Base-by-base conservation (phyloP, 1,140 invertebrate genomes). In the Rhyacophila brunnea region DNA sequence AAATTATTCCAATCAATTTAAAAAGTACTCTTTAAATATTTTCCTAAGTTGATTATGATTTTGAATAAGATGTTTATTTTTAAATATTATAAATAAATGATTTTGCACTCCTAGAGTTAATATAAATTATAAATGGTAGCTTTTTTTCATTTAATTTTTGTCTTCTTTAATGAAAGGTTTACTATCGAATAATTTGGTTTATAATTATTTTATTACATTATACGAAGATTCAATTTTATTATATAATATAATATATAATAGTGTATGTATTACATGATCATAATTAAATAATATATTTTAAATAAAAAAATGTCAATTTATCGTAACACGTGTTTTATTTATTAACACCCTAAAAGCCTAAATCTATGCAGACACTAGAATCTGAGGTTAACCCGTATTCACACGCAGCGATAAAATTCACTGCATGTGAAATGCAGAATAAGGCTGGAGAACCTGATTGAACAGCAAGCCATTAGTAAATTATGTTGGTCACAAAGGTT, bases 281-380 rank as follows among this genome's bases (percentile, higher is more conserved):
- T 47, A 45, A 58, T 58, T 50, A 35, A 50, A 58, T 58, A 58
- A 58, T 58, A 50, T 50, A 58, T 58, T 58, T 58, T 58, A 58
- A 58, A 58, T 58, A 58, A 50, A 58, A 50, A 28, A 28, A 28
- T 28, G 23, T 28, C 23, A 28, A 28, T 28, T 28, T 28, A 28
- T 28, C 9, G 23, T 28, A 28, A 28, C 23, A 28, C 4, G 3
- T 28, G 23, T 28, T 28, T 28, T 28, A 28, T 28, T 28, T 28
- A 28, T 28, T 7, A 35, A 35, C 6, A 35, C 34, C 34, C n/a
- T n/a, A n/a, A n/a, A n/a, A n/a, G n/a, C n/a, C n/a, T n/a, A n/a
- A n/a, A n/a, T n/a, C n/a, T n/a, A n/a, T n/a, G n/a, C n/a, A n/a
- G n/a, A n/a, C n/a, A n/a, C n/a, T n/a, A n/a, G n/a, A n/a, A n/a